Evolutionary conservation across 2,113 vertebrate species (phyloP).

Genomic region (Leptobrachium leishanense): DNA sequence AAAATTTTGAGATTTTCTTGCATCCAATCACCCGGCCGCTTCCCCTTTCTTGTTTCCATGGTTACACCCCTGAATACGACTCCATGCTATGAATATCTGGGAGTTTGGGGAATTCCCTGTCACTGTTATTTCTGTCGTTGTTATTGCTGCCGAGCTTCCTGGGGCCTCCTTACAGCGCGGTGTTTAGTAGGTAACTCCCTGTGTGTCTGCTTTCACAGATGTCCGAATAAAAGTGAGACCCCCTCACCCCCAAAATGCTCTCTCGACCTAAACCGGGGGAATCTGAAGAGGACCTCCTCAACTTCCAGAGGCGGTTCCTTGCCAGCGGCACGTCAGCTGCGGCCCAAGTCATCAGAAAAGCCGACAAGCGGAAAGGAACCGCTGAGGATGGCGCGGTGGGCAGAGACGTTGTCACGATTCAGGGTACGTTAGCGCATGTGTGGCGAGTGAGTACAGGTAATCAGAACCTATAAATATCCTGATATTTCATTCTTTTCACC

Average conservation of each 20-base stretch:
- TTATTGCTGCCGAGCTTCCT: neutral
- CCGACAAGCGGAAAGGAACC: conserved; percentile 78
- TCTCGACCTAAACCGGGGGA: conserved; percentile 87
- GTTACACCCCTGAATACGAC: too few species aligned
- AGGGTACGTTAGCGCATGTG: conserved; percentile 63
- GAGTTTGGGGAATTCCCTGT: too few species aligned
- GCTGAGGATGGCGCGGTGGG: conserved; percentile 27
- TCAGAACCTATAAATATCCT: too few species aligned
- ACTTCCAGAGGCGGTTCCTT: conserved; percentile 84
- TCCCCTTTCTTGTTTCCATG: too few species aligned
- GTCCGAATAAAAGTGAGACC: neutral
- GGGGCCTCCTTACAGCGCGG: neutral
- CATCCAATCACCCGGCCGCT: too few species aligned
- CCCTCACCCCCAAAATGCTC: conserved; percentile 69
- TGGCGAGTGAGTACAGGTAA: too few species aligned
- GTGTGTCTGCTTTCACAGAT: neutral
- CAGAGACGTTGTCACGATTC: conserved; percentile 84
- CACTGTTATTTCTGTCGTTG: neutral
- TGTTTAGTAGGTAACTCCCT: neutral
- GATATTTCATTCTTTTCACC: too few species aligned
- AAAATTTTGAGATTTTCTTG: too few species aligned
- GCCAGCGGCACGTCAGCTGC: conserved; percentile 72
- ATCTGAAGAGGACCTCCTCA: conserved; percentile 86
- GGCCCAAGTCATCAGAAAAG: conserved; percentile 79
- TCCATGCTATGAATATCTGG: too few species aligned